Conservation (phyloP, 2,888 invertebrate species). For the Allygus modestus region DNA sequence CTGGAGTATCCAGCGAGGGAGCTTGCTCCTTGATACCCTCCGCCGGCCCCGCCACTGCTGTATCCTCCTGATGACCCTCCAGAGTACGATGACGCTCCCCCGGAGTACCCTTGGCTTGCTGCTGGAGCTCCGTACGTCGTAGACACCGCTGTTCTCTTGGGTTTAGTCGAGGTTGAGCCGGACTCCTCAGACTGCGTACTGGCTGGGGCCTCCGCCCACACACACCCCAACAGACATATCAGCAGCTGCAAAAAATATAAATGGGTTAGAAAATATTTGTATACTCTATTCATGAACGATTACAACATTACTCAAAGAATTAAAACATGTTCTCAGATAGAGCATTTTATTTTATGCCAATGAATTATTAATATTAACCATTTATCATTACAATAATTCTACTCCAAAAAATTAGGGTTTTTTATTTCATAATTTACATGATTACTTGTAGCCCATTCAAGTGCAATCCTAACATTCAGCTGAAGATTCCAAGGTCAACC, state of each 20-base stretch:
- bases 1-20: conserved; percentile 8
- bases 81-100: background rate
- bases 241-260: background rate
- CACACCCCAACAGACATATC: conserved; percentile 30
- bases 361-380: too few species aligned
- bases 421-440: too few species aligned
- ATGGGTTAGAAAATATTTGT: background rate
- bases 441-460: too few species aligned
- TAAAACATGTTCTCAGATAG: background rate
- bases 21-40: background rate
- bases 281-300: background rate
- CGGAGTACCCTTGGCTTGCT: conserved; percentile 17
- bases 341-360: background rate
- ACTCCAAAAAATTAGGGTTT: too few species aligned
- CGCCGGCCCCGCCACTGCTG: background rate
- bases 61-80: background rate
- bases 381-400: too few species aligned
- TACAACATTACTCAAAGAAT: too few species aligned
- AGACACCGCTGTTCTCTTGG: conserved; percentile 40
- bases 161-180: background rate
- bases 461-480: background rate
- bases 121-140: conserved; percentile 42
- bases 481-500: background rate
- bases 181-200: background rate
- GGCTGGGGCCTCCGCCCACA: conserved; percentile 28